A percentile compares a stretch with the other conserved stretches of the same genome.
These are phyloP conservation scores for Coleophora flavipennella DNA, from an alignment of 2,888 invertebrate genomes.

Conservation along the genomic window DNA sequence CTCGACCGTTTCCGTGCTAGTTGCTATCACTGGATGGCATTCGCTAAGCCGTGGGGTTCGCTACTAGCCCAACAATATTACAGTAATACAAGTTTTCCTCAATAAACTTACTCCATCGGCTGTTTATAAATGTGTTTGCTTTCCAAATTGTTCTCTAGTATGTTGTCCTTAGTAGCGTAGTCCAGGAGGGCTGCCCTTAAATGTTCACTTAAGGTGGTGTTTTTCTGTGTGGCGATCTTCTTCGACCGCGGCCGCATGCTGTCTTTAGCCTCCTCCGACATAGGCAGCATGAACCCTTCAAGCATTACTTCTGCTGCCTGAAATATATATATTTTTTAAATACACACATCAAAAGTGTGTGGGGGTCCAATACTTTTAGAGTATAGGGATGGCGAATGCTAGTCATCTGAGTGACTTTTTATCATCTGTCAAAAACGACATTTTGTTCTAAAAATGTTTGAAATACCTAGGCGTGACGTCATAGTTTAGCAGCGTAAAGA, in stretches of 20 bases:
- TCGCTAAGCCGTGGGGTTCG: too few species aligned
- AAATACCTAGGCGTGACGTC: too few species aligned
- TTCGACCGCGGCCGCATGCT: constrained; percentile 44
- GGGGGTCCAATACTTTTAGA: too few species aligned
- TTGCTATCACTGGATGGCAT: too few species aligned
- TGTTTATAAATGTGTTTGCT: constrained; percentile 44
- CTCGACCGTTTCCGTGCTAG: too few species aligned
- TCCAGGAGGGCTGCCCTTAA: constrained; percentile 24
- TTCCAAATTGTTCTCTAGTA: constrained; percentile 40
- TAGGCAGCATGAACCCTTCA: constrained; percentile 42
- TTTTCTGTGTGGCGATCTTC: constrained; percentile 39
- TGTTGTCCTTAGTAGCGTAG: constrained; percentile 21
- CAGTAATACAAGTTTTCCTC: too few species aligned
- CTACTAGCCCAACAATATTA: too few species aligned
- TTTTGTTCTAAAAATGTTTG: too few species aligned
- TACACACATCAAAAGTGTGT: background rate
- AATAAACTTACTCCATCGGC: constrained; percentile 51
- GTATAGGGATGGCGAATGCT: too few species aligned
- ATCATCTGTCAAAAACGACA: too few species aligned
- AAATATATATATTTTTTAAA: background rate
- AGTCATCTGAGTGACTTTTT: too few species aligned
- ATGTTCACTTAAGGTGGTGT: constrained; percentile 25
- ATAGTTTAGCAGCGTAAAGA: too few species aligned
- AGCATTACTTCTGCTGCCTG: constrained; percentile 62
- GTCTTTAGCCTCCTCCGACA: constrained; percentile 41